Evolutionary conservation across 35 echinoderm and acorn worm species (phyloP).

Genomic region (Ophioderma brevispina): DNA sequence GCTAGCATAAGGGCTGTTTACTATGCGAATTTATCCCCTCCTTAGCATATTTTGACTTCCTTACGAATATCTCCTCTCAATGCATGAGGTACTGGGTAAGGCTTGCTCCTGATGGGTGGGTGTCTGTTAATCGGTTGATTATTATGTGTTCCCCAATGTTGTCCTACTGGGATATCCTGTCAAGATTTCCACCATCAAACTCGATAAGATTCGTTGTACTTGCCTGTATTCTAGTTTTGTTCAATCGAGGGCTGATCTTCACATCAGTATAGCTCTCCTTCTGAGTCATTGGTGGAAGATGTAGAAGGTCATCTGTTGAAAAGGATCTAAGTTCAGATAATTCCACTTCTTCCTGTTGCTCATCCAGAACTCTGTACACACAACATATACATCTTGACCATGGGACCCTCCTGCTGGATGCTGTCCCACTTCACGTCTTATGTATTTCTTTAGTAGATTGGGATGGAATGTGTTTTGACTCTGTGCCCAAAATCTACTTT

Average conservation of each 20-base stretch:
- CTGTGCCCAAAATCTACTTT: constrained; percentile 32
- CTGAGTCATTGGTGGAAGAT: not conserved
- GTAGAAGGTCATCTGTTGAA: not conserved
- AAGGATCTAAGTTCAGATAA: not conserved
- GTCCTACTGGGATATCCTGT: constrained; percentile 61
- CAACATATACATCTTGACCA: too few relatives aligned
- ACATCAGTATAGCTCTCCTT: constrained; percentile 13
- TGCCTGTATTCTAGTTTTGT: not conserved
- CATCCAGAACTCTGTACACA: too few relatives aligned
- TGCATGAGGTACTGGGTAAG: constrained; percentile 45
- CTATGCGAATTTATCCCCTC: constrained; percentile 9
- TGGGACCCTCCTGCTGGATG: not conserved
- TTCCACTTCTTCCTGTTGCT: not conserved
- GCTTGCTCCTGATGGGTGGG: constrained; percentile 37
- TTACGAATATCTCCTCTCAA: constrained; percentile 5
- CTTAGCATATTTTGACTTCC: constrained; percentile 33
- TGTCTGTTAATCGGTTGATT: not conserved
- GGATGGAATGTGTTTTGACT: constrained; percentile 54
- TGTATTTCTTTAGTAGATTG: constrained; percentile 72
- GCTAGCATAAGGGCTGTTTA: constrained; percentile 29
- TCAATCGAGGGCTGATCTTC: not conserved
- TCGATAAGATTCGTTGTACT: too few relatives aligned
- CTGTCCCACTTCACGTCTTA: not conserved
- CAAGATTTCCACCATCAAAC: constrained; percentile 23
- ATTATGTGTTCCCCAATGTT: constrained; percentile 49